Conservation (phyloP, 2,888 invertebrate species). For the Poecilus cupreus region DNA sequence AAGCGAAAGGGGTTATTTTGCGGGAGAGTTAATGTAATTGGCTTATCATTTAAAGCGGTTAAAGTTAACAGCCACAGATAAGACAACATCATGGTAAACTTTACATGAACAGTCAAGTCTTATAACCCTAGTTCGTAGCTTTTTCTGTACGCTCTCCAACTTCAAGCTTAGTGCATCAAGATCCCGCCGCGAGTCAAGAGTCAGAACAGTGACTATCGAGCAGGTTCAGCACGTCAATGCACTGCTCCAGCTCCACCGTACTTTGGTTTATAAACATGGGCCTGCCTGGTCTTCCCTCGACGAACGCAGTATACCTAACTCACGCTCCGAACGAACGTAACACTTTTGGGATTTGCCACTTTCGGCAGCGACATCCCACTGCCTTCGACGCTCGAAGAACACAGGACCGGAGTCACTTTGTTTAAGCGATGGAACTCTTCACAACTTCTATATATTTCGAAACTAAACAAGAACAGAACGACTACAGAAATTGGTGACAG, state of each 20-base stretch:
- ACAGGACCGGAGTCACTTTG: not conserved
- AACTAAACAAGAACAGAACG: not conserved
- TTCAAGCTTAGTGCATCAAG: slow-evolving; percentile 32
- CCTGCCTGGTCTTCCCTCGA: slow-evolving; percentile 43
- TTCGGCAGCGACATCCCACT: slow-evolving; percentile 35
- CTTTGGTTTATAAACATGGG: slow-evolving; percentile 64
- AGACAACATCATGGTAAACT: slow-evolving; percentile 46
- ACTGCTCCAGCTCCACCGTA: not conserved
- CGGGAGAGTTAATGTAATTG: slow-evolving; percentile 46
- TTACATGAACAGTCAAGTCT: slow-evolving; percentile 34
- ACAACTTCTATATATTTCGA: not conserved
- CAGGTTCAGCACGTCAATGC: slow-evolving; percentile 14
- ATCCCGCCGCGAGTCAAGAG: slow-evolving; percentile 22
- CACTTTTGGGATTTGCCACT: slow-evolving; percentile 58
- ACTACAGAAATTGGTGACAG: not conserved
- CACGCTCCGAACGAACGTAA: slow-evolving; percentile 31
- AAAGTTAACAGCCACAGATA: slow-evolving; percentile 56
- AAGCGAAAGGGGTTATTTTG: slow-evolving; percentile 41
- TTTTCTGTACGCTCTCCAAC: slow-evolving; percentile 21
- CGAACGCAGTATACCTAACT: slow-evolving; percentile 22
- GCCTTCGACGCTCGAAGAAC: slow-evolving; percentile 19
- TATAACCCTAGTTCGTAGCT: slow-evolving; percentile 33
- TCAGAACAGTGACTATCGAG: not conserved
- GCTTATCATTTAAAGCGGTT: slow-evolving; percentile 53
- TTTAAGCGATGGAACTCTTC: not conserved